Evolutionary conservation across 2,113 vertebrate genomes (phyloP), one percentile per base, ranked within the genome.

Genomic region (Pterocles gutturalis): DNA sequence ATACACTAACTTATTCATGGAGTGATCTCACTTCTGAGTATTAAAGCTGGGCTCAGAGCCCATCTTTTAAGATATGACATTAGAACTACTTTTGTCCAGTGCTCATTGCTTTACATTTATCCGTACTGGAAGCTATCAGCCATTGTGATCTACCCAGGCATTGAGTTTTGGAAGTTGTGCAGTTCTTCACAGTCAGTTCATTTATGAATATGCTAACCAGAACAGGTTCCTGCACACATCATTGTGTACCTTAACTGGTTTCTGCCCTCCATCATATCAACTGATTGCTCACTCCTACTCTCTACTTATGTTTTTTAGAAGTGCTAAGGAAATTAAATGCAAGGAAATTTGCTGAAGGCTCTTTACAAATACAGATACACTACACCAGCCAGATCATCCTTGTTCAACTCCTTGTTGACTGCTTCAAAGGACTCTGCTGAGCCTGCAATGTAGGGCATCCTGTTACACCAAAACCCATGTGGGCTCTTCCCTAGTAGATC

Each of bases 401-500:
- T n/a, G 41, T 49, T 66, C 36, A 83, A 9, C 22, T 75, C 46
- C 46, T 62, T 53, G 11, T 17, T 88, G 53, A 71, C 28, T 45
- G 72, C 57, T 84, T 64, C 53, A 83, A 31, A 67, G 26, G 67
- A 83, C 6, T 89, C 8, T 6, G 9, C 16, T 1, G 0, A 71
- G 7, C 13, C 20, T 28, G 24, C 15, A 82, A 85, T 18, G 10
- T 66, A 79, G 64, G n/a, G 10, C 9, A 71, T 14, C 26, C 9
- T 51, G 36, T 49, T 53, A 51, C 38, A 45, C 51, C 78, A 62
- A 55, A 26, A 3, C 1, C 1, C 7, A 19, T 0, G 0, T 38
- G 43, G 14, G 45, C 13, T 62, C 61, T 54, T 83, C 15, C 28
- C 38, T 71, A 33, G 21, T 1, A 26, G 36, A n/a, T 58, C 31